phyloP scores from a whole-genome alignment of 2,797 vertebrate genomes.

The Acanthopagrus latus region DNA sequence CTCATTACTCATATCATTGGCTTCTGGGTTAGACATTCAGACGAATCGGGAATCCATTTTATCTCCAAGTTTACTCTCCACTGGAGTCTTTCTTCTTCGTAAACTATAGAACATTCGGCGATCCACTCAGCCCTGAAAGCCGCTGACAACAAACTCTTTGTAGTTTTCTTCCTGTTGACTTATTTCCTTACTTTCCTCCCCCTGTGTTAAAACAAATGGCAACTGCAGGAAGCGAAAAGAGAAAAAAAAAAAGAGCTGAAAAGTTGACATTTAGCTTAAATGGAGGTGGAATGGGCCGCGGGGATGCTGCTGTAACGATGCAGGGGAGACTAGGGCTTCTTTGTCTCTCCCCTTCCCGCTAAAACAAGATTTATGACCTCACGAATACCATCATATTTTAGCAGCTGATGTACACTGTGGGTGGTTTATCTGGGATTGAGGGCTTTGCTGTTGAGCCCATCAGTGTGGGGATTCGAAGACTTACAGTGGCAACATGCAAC shows the following conservation, averaged over 20 bases:
- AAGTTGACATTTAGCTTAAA: conserved; percentile 90
- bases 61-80: conserved; percentile 60
- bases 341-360: conserved; percentile 68
- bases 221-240: conserved; percentile 69
- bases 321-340: conserved; percentile 77
- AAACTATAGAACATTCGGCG: conserved; percentile 64
- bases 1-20: conserved; percentile 76
- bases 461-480: conserved; percentile 80
- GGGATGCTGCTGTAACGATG: conserved; percentile 85
- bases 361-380: conserved; percentile 88
- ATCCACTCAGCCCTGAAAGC: conserved; percentile 71
- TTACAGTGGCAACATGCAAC: conserved; percentile 70
- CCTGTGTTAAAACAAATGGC: conserved; percentile 85
- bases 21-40: conserved; percentile 67
- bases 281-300: conserved; percentile 85
- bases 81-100: conserved; percentile 65
- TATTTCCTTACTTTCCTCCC: conserved; percentile 78
- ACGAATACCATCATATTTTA: conserved; percentile 86
- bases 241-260: conserved; percentile 69
- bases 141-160: conserved; percentile 74
- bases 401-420: conserved; percentile 83
- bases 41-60: conserved; percentile 77
- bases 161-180: conserved; percentile 81
- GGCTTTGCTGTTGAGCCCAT: conserved; percentile 84
- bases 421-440: conserved; percentile 87